Percentiles rank a stretch among this genome's conserved stretches.
Evolutionary conservation across 1,140 invertebrate species (phyloP).

Genomic region (Tetramorium parvispinum): DNA sequence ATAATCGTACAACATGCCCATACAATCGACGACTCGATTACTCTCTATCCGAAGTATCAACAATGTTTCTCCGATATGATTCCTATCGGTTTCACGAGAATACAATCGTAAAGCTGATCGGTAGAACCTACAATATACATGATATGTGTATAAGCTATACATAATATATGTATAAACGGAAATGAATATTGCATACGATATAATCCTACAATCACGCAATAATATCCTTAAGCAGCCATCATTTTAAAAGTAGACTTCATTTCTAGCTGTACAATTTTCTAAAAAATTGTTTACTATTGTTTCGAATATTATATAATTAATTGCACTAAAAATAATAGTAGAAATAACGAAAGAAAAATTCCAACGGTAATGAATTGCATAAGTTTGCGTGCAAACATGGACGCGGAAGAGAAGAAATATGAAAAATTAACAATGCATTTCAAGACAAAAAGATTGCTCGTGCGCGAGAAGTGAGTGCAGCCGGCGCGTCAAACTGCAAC

Average conservation of each 20-base stretch:
- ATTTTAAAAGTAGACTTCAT: not conserved
- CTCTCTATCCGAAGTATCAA: conserved; percentile 21
- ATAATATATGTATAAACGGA: not conserved
- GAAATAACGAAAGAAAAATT: not conserved
- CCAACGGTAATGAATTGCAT: not conserved
- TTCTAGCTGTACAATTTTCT: not conserved
- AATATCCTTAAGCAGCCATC: not conserved
- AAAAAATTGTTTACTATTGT: not conserved
- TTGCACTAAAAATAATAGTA: not conserved
- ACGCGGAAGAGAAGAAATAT: not conserved
- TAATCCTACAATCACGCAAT: not conserved
- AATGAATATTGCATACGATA: not conserved
- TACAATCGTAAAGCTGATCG: not conserved
- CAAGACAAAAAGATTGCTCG: not conserved
- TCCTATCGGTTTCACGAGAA: not conserved
- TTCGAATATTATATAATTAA: not conserved
- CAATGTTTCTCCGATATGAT: conserved; percentile 29
- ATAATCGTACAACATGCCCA: not conserved
- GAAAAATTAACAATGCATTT: conserved; percentile 3
- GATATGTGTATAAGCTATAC: no score
- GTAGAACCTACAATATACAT: not conserved
- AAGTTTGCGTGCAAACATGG: not conserved
- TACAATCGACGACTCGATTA: not conserved
- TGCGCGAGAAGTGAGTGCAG: not conserved
- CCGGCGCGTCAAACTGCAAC: not conserved